phyloP scores from a whole-genome alignment of 2,888 invertebrate genomes.

The Meganola albula region DNA sequence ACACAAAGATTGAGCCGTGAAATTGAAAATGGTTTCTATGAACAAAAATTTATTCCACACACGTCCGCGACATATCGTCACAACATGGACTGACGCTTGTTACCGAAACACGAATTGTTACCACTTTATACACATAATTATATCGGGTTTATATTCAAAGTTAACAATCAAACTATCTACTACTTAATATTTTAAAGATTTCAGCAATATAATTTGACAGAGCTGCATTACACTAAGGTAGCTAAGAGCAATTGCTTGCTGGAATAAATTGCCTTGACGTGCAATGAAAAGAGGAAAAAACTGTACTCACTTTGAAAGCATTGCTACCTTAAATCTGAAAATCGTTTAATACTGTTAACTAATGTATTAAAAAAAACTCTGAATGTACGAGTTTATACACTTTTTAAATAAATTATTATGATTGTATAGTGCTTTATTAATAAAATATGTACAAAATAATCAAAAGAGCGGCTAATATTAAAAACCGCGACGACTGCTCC shows the following conservation, averaged over 20 bases:
- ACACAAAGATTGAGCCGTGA: constrained; percentile 76
- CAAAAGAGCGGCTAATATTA: too few species aligned
- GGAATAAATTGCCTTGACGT: constrained; percentile 30
- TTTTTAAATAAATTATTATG: too few species aligned
- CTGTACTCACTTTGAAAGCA: constrained; percentile 24
- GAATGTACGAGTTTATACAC: too few species aligned
- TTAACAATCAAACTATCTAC: constrained; percentile 11
- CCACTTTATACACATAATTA: too few species aligned
- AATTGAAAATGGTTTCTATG: constrained; percentile 76
- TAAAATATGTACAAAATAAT: too few species aligned
- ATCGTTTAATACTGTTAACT: constrained; percentile 10
- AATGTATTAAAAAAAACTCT: too few species aligned
- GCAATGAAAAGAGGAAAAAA: constrained; percentile 29
- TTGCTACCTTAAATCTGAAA: constrained; percentile 21
- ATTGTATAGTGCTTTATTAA: too few species aligned
- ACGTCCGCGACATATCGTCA: constrained; percentile 62
- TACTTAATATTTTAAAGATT: constrained; percentile 11
- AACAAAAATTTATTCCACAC: constrained; percentile 70
- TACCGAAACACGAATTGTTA: too few species aligned
- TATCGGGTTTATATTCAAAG: constrained; percentile 8
- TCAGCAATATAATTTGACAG: constrained; percentile 17
- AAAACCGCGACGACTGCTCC: constrained; percentile 27
- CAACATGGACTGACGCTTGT: constrained; percentile 39
- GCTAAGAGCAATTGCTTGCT: constrained; percentile 25
- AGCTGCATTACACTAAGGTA: constrained; percentile 20